Evolutionary conservation across 1,140 invertebrate species (phyloP).

Genomic region (Reticulitermes speratus): DNA sequence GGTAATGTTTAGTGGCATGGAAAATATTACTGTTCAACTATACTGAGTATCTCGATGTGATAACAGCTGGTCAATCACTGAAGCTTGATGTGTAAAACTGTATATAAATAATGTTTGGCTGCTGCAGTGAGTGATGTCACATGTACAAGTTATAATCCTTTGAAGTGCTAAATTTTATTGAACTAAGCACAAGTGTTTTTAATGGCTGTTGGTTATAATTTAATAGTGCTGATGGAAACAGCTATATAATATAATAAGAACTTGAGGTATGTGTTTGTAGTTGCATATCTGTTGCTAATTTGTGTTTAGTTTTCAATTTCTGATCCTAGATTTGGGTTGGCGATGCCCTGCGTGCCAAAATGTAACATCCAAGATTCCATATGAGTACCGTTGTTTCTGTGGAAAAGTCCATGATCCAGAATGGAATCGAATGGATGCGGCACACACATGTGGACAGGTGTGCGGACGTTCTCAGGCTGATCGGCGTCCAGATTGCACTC

Average conservation of each 20-base stretch:
- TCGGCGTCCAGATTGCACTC: conserved; percentile 62
- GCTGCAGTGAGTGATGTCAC: too few relatives aligned
- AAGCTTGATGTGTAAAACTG: too few relatives aligned
- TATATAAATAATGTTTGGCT: too few relatives aligned
- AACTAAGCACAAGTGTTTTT: too few relatives aligned
- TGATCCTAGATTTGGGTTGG: conserved; percentile 68
- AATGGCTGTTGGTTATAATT: not conserved
- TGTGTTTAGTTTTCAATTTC: not conserved
- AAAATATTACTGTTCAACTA: too few relatives aligned
- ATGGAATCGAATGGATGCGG: conserved; percentile 69
- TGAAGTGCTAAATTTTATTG: too few relatives aligned
- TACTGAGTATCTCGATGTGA: too few relatives aligned
- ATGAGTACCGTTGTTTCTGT: conserved; percentile 81
- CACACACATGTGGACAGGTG: conserved; percentile 87
- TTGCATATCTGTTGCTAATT: not conserved
- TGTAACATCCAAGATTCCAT: conserved; percentile 63
- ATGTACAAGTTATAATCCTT: too few relatives aligned
- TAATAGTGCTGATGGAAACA: not conserved
- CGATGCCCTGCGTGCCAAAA: conserved; percentile 90
- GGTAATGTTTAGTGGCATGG: too few relatives aligned
- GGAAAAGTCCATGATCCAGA: conserved; percentile 71
- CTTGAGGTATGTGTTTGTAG: not conserved
- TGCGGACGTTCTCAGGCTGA: conserved; percentile 63
- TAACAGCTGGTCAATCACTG: too few relatives aligned
- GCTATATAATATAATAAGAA: not conserved